Conservation (phyloP, 2,888 invertebrate species). For the Neoaliturus tenellus region DNA sequence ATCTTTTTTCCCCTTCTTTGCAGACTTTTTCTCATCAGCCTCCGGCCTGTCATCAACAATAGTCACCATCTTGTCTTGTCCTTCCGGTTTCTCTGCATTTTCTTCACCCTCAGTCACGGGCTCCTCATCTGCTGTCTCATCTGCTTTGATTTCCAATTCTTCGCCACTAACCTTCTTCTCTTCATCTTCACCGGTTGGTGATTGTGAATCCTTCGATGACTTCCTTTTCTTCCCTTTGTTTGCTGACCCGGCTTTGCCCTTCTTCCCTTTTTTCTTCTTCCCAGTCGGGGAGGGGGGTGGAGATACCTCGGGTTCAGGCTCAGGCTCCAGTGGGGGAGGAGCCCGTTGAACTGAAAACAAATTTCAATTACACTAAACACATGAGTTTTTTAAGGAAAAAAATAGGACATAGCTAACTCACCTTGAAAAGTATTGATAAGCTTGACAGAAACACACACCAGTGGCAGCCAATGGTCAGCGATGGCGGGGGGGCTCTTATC, state of each 20-base stretch:
- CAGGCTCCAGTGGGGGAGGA: constrained; percentile 69
- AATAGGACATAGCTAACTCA: no score
- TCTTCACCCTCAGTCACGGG: constrained; percentile 59
- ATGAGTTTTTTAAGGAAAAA: no score
- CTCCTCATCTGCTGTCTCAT: constrained; percentile 62
- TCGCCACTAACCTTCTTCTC: constrained; percentile 70
- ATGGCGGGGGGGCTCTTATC: no score
- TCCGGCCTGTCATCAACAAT: constrained; percentile 63
- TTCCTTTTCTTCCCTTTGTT: constrained; percentile 59
- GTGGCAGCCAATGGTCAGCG: no score
- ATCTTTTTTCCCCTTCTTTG: constrained; percentile 70
- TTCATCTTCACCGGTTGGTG: constrained; percentile 58
- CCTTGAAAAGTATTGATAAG: no score
- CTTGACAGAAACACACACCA: no score
- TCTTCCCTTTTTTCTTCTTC: constrained; percentile 49
- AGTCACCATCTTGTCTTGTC: constrained; percentile 54
- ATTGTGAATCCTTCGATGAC: constrained; percentile 58
- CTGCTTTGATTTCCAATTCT: constrained; percentile 66
- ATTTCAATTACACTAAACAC: background rate
- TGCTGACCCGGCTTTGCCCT: constrained; percentile 37
- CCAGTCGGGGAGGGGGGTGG: constrained; percentile 34
- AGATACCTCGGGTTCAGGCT: constrained; percentile 54
- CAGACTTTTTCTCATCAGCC: constrained; percentile 70
- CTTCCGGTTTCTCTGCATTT: background rate
- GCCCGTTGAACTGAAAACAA: constrained; percentile 65